Conservation (phyloP, 2,113 vertebrate genomes). For the Pluvialis apricaria region DNA sequence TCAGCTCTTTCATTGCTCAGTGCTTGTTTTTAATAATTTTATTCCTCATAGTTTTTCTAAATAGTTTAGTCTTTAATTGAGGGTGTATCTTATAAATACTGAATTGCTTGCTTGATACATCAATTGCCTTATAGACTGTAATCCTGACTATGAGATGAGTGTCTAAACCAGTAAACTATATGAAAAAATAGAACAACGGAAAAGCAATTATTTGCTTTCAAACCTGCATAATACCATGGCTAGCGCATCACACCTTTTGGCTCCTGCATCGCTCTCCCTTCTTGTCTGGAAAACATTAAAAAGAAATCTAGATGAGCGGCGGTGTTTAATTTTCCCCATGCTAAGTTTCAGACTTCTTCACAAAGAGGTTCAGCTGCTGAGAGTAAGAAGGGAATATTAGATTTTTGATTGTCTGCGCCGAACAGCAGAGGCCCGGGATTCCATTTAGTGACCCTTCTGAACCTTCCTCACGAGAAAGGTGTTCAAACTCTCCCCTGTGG, state of each 20-base stretch:
- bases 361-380: constrained; percentile 35
- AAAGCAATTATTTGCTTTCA: neutral
- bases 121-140: neutral
- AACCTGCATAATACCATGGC: neutral
- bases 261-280: neutral
- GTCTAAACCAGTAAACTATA: neutral
- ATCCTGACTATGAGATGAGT: neutral
- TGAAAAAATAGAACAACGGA: neutral
- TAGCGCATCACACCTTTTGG: neutral
- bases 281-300: neutral
- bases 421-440: neutral
- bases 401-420: constrained; percentile 56
- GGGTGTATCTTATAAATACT: neutral
- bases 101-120: neutral
- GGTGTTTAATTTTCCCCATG: constrained; percentile 41
- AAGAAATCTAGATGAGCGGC: neutral
- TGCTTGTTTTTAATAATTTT: neutral
- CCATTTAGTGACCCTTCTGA: neutral
- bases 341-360: constrained; percentile 18
- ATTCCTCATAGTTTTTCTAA: neutral
- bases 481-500: neutral
- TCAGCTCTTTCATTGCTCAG: neutral
- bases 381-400: constrained; percentile 40
- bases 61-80: neutral
- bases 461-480: neutral